Evolutionary conservation across 2,888 invertebrate species (phyloP).

Genomic region (Conomelus anceps): DNA sequence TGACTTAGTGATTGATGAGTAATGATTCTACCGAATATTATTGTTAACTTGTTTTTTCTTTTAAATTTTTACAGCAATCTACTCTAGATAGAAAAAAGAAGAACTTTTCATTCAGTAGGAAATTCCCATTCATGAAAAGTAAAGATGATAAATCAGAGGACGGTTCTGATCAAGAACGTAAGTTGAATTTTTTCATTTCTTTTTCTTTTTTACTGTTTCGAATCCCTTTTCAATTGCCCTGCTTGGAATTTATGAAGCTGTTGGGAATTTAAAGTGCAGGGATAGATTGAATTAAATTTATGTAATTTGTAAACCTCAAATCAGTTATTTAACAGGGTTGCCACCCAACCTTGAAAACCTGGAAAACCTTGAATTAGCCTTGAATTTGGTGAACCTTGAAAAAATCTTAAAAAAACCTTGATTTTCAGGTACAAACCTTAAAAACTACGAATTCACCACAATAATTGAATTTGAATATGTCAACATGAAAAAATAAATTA

Average conservation of each 20-base stretch:
- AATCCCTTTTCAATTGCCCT: background rate
- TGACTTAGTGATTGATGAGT: no score
- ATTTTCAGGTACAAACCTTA: no score
- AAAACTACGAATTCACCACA: no score
- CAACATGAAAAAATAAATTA: no score
- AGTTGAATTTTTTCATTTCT: constrained; percentile 47
- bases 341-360: no score
- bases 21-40: background rate
- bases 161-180: constrained; percentile 96
- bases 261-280: no score
- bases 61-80: constrained; percentile 62
- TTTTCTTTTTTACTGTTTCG: background rate
- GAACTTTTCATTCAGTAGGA: constrained; percentile 95
- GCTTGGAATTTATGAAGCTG: background rate
- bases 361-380: no score
- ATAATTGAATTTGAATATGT: no score
- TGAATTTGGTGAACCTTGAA: no score
- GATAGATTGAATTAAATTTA: background rate
- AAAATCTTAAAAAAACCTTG: no score
- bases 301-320: no score
- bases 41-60: background rate
- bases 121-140: constrained; percentile 99
- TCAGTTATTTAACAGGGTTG: no score
- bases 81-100: constrained; percentile 95
- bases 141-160: constrained; percentile 97